Percentiles rank a stretch among this genome's conserved stretches.
Evolutionary conservation across 2,888 invertebrate genomes (phyloP).

Genomic region (Julus scandinavius): DNA sequence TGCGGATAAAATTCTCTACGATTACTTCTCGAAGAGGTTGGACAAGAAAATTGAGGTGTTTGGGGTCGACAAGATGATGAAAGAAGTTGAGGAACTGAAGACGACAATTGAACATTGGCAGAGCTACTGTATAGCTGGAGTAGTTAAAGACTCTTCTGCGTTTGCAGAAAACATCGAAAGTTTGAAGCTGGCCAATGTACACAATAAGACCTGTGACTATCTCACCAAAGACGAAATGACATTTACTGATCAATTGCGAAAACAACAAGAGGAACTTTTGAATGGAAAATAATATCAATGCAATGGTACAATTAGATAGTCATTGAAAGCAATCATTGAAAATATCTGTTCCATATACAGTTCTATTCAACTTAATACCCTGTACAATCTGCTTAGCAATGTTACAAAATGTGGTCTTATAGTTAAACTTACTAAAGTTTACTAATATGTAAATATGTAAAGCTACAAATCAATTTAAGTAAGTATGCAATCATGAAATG

Average conservation of each 20-base stretch:
- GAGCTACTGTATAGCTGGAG: slow-evolving; percentile 53
- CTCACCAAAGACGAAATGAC: slow-evolving; percentile 57
- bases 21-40: slow-evolving; percentile 60
- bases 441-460: no score
- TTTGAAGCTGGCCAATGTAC: background rate
- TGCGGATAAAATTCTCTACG: slow-evolving; percentile 61
- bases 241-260: slow-evolving; percentile 51
- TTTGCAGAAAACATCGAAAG: background rate
- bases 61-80: slow-evolving; percentile 57
- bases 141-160: background rate
- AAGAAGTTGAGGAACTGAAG: slow-evolving; percentile 58
- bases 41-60: slow-evolving; percentile 55
- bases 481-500: no score
- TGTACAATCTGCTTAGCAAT: no score
- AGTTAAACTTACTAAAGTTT: no score
- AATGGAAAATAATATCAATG: no score
- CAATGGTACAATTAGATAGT: no score
- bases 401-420: no score
- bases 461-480: no score
- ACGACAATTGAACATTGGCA: slow-evolving; percentile 55
- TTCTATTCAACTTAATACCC: no score
- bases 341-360: no score
- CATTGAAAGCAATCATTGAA: no score
- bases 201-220: slow-evolving; percentile 58
- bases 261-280: background rate